A percentile compares a stretch with the other conserved stretches of the same genome.
Evolutionary conservation across 2,797 vertebrate species (phyloP).

Genomic region (Sus cebifrons): DNA sequence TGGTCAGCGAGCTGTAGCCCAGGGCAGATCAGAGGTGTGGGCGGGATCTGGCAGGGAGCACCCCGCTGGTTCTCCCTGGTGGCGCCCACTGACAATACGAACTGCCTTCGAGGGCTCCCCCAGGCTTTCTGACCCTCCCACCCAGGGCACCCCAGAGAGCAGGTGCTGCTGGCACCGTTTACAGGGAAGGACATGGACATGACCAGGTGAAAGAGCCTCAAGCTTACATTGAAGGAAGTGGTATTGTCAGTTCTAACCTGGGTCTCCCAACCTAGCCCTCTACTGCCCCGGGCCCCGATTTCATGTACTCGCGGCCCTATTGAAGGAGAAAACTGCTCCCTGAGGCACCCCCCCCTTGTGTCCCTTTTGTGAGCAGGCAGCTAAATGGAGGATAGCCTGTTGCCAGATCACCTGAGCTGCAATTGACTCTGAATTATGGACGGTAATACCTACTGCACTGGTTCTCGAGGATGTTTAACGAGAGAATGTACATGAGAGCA

Average conservation of each 20-base stretch:
- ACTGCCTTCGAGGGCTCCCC: background rate
- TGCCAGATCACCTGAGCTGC: background rate
- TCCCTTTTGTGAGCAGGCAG: background rate
- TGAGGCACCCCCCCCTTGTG: fast-evolving
- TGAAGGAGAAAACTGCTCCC: background rate
- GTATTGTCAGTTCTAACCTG: background rate
- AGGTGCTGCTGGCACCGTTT: background rate
- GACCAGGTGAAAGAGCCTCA: background rate
- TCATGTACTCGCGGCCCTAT: background rate
- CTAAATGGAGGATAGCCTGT: background rate
- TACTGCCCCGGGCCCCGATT: background rate
- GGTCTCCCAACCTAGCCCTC: background rate
- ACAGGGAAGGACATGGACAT: background rate
- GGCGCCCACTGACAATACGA: background rate
- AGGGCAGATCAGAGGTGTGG: background rate
- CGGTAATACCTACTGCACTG: background rate
- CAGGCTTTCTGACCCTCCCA: background rate
- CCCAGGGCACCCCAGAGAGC: background rate
- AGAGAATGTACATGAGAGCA: background rate
- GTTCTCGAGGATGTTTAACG: background rate
- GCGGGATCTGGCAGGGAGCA: background rate
- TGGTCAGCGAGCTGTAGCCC: background rate
- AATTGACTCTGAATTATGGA: constrained; percentile 51
- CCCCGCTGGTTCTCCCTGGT: background rate
- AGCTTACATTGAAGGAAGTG: background rate